Evolutionary conservation across 1,140 invertebrate genomes (phyloP).

Genomic region (Orius laevigatus): DNA sequence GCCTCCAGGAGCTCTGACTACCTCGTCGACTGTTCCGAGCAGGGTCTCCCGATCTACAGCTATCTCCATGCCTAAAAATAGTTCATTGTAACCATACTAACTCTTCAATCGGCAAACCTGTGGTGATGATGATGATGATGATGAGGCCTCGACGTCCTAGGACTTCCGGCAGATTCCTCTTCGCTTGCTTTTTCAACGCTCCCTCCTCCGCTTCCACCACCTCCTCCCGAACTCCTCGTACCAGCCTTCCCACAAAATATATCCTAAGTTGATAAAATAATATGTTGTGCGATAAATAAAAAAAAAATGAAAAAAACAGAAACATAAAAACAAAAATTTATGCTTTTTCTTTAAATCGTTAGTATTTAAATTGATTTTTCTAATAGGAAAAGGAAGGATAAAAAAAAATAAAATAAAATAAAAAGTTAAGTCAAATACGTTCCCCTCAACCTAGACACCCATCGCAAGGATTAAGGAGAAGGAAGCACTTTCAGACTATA

Average conservation of each 20-base stretch:
- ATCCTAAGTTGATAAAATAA: constrained; percentile 1
- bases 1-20: constrained; percentile 19
- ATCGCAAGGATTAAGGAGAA: too few species aligned
- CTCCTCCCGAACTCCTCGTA: not conserved
- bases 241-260: constrained; percentile 8
- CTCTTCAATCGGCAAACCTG: constrained; percentile 8
- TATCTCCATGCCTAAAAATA: not conserved
- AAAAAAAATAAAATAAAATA: too few species aligned
- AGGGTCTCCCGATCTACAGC: constrained; percentile 11
- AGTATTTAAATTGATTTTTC: too few species aligned
- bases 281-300: not conserved
- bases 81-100: not conserved
- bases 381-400: too few species aligned
- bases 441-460: too few species aligned
- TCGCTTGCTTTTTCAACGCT: constrained; percentile 23
- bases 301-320: not conserved
- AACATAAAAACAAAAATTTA: constrained; percentile 1
- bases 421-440: too few species aligned
- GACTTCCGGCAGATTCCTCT: constrained; percentile 18
- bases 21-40: constrained; percentile 15
- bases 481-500: too few species aligned
- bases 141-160: constrained; percentile 28
- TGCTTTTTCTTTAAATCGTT: too few species aligned
- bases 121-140: constrained; percentile 35
- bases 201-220: constrained; percentile 8